These are phyloP conservation scores for Anguilla anguilla DNA, from an alignment of 2,797 vertebrate species.

Conservation along the genomic window DNA sequence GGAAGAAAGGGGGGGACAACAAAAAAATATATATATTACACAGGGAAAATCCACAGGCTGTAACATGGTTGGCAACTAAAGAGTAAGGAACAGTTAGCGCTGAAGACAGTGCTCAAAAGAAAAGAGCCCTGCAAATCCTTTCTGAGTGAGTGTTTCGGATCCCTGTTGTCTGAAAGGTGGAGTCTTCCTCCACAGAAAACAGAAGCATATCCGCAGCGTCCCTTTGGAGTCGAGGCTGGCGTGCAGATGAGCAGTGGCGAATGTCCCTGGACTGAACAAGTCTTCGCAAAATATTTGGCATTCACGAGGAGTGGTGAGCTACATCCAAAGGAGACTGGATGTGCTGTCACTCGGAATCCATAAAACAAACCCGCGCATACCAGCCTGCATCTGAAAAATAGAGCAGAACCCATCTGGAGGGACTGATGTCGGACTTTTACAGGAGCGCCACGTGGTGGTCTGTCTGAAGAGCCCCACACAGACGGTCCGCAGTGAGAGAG, in stretches of 20 bases:
- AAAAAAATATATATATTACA: neutral
- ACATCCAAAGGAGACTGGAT: conserved; percentile 14
- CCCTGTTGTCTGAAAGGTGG: conserved; percentile 34
- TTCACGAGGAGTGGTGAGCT: conserved; percentile 2
- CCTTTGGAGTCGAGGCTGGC: neutral
- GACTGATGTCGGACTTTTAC: neutral
- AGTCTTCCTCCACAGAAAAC: conserved; percentile 40
- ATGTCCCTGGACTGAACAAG: neutral
- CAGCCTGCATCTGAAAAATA: neutral
- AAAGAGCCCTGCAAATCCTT: conserved; percentile 17
- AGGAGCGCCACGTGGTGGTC: neutral
- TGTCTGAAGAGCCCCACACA: neutral
- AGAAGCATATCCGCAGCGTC: conserved; percentile 42
- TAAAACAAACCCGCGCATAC: neutral
- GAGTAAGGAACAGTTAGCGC: conserved; percentile 31
- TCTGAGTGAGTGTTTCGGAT: conserved; percentile 38
- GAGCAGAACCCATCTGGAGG: neutral
- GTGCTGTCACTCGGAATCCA: neutral
- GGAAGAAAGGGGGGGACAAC: conserved; percentile 7
- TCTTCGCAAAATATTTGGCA: conserved; percentile 8
- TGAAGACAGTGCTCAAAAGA: conserved; percentile 50
- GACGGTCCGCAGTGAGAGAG: neutral
- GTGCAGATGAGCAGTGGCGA: neutral
- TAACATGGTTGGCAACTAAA: conserved; percentile 41
- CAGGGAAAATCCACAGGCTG: conserved; percentile 28